These are phyloP conservation scores for Echinops telfairi DNA, from an alignment of 2,113 vertebrate genomes.

Conservation along the genomic window DNA sequence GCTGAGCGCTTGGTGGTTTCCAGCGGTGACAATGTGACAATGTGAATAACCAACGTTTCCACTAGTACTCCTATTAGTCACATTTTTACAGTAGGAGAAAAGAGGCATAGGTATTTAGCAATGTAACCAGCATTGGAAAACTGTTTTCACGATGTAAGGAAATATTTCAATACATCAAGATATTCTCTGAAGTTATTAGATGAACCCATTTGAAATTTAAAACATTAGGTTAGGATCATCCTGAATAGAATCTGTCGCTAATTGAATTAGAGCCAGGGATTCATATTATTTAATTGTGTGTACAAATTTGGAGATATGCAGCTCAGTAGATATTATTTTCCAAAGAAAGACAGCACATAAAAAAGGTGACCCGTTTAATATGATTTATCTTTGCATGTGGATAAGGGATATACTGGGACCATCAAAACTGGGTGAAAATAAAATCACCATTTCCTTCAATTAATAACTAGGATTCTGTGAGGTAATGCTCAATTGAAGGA, in stretches of 20 bases:
- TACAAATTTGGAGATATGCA: slow-evolving; percentile 36
- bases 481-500: slow-evolving; percentile 11
- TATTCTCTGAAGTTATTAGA: slow-evolving; percentile 18
- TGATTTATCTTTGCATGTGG: slow-evolving; percentile 36
- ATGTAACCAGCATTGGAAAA: neutral
- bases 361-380: slow-evolving; percentile 11
- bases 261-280: slow-evolving; percentile 38
- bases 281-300: slow-evolving; percentile 69
- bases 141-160: neutral
- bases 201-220: slow-evolving; percentile 59
- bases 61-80: neutral
- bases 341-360: slow-evolving; percentile 41
- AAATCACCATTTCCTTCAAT: slow-evolving; percentile 67
- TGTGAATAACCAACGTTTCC: no score
- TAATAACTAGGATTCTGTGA: slow-evolving; percentile 64
- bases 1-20: no score
- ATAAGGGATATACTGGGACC: neutral
- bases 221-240: slow-evolving; percentile 49
- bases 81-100: neutral
- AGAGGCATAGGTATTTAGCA: neutral
- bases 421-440: slow-evolving; percentile 55
- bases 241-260: slow-evolving; percentile 57
- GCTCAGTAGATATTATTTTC: neutral
- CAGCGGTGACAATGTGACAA: no score
- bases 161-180: slow-evolving; percentile 33